A percentile compares a stretch with the other conserved stretches of the same genome.
These are phyloP conservation scores for Holothuria glaberrima DNA, from an alignment of 35 echinoderm and acorn worm genomes.

Conservation along the genomic window DNA sequence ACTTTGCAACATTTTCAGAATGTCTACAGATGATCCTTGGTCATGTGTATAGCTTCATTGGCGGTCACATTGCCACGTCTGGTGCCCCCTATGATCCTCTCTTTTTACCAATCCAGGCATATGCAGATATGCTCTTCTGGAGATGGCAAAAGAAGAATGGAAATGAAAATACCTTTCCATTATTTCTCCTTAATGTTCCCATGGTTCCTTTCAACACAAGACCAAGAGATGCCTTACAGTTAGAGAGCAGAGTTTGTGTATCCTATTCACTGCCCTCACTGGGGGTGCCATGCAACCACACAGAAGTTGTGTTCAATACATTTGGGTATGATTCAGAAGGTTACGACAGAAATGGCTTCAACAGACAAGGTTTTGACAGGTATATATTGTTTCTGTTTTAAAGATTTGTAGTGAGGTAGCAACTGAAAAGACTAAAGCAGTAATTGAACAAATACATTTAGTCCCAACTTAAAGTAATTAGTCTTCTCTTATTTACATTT, in stretches of 20 bases:
- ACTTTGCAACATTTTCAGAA: slow-evolving; percentile 73
- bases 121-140: slow-evolving; percentile 96
- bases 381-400: background rate
- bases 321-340: slow-evolving; percentile 82
- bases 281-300: slow-evolving; percentile 87
- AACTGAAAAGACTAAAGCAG: too few relatives aligned
- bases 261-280: slow-evolving; percentile 71
- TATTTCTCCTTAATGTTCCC: slow-evolving; percentile 57
- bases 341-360: slow-evolving; percentile 88
- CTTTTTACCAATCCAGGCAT: slow-evolving; percentile 89
- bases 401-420: too few relatives aligned
- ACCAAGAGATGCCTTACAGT: slow-evolving; percentile 69
- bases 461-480: too few relatives aligned
- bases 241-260: slow-evolving; percentile 86
- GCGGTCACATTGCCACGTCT: slow-evolving; percentile 86
- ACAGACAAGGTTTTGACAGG: slow-evolving; percentile 87
- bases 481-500: too few relatives aligned
- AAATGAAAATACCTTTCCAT: slow-evolving; percentile 63
- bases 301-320: slow-evolving; percentile 63
- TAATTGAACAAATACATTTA: too few relatives aligned
- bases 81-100: slow-evolving; percentile 89
- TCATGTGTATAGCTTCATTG: slow-evolving; percentile 82
- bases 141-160: slow-evolving; percentile 77
- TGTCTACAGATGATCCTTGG: slow-evolving; percentile 89
- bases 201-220: slow-evolving; percentile 85